phyloP scores from a whole-genome alignment of 2,113 vertebrate genomes.

The Stictonetta naevosa region DNA sequence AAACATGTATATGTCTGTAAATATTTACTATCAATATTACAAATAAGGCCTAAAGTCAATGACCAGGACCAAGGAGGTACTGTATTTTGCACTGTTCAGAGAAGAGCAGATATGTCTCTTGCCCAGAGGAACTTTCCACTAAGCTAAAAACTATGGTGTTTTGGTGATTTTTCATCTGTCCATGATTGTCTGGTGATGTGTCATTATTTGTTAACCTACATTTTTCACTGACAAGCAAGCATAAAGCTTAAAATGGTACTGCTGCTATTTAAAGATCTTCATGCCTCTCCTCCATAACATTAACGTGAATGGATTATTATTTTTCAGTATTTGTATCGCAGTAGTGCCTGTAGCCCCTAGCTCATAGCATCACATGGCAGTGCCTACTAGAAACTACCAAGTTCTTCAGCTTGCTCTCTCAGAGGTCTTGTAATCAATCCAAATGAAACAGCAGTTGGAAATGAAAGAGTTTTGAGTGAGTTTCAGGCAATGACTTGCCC shows the following conservation, averaged over 20 bases:
- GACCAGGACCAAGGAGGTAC: neutral
- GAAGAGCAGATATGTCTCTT: neutral
- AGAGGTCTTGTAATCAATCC: neutral
- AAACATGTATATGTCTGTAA: neutral
- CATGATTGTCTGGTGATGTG: neutral
- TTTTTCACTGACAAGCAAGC: neutral
- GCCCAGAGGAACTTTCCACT: neutral
- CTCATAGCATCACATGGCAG: neutral
- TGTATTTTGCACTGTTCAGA: neutral
- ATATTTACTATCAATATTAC: neutral
- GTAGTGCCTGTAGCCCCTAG: neutral
- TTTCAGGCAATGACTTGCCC: neutral
- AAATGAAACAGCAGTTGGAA: neutral
- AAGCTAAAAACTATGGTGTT: neutral
- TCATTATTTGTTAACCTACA: neutral
- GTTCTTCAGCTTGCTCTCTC: neutral
- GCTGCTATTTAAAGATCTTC: neutral
- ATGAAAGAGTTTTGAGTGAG: neutral
- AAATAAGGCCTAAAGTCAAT: neutral
- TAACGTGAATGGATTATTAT: neutral
- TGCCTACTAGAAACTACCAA: neutral
- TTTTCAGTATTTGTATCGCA: neutral
- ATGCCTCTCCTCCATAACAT: neutral
- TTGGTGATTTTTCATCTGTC: neutral
- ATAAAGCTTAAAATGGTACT: neutral